phyloP scores from a whole-genome alignment of 2,113 vertebrate species.

The Gymnogyps californianus region DNA sequence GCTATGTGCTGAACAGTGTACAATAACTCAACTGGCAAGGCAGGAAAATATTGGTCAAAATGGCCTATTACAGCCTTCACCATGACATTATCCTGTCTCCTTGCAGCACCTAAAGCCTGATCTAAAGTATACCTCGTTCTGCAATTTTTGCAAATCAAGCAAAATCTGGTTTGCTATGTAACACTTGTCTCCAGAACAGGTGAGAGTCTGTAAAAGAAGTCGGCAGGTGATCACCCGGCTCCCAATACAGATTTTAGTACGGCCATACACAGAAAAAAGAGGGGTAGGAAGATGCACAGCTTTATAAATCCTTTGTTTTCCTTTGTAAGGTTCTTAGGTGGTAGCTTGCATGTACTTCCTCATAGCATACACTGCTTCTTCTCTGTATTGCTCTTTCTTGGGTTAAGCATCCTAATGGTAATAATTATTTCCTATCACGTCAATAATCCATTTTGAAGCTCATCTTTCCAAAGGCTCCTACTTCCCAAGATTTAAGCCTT shows the following conservation, averaged over 20 bases:
- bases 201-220: background rate
- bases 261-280: background rate
- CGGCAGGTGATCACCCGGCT: fast-evolving
- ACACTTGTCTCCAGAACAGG: background rate
- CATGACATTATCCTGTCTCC: background rate
- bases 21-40: background rate
- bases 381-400: background rate
- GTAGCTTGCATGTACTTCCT: background rate
- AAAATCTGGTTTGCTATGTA: background rate
- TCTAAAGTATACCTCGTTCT: background rate
- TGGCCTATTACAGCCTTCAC: background rate
- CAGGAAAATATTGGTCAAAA: background rate
- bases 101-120: background rate
- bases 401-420: background rate
- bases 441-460: background rate
- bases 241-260: background rate
- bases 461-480: background rate
- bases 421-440: background rate
- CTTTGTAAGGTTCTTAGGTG: background rate
- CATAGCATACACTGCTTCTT: background rate
- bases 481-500: background rate
- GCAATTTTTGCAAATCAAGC: background rate
- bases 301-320: background rate
- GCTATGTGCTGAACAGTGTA: fast-evolving
- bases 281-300: background rate